Evolutionary conservation across 2,113 vertebrate species (phyloP), one percentile per base, ranked within the genome.

Genomic region (Neomonachus schauinslandi): DNA sequence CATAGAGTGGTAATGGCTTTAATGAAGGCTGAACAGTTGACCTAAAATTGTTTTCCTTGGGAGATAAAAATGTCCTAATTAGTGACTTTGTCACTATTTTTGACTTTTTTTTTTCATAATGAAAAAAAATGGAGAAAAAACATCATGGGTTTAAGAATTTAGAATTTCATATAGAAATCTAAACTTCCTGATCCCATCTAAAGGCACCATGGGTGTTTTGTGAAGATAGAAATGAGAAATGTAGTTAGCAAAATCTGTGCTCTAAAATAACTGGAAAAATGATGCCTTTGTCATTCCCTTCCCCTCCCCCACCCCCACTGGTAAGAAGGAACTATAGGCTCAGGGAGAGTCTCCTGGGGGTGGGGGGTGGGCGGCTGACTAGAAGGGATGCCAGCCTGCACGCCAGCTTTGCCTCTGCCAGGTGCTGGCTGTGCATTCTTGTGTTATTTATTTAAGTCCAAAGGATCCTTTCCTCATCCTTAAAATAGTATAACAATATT

Each of bases 11-110:
- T 8, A 85, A 82, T 36, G 15, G 0, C 21, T 89, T 94, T 89
- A 57, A 94, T 85, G 19, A 89, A n/a, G 6, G 33, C 57, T 95
- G 15, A 90, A 87, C 7, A 87, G 13, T 71, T 87, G 4, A 74
- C n/a, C 9, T 74, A 84, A 94, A 95, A 80, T 83, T 53, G 84
- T 89, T 91, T 92, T 96, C 61, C 26, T 77, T 81, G 22, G 1
- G 28, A n/a, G 13, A 7, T 46, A 85, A 85, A n/a, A 33, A 55
- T 51, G 7, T 15, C 11, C 13, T 91, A 74, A 85, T 46, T 91
- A 63, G 83, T 39, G 0, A 39, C 91, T 36, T 95, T 89, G 46
- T n/a, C 86, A 67, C n/a, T 51, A n/a, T n/a, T 85, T 46, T 61
- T 53, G 4, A 31, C 16, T 74, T 51, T 81, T 74, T 49, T 81